Base-by-base conservation (phyloP, 2,113 vertebrate genomes). In the Salvelinus fontinalis region DNA sequence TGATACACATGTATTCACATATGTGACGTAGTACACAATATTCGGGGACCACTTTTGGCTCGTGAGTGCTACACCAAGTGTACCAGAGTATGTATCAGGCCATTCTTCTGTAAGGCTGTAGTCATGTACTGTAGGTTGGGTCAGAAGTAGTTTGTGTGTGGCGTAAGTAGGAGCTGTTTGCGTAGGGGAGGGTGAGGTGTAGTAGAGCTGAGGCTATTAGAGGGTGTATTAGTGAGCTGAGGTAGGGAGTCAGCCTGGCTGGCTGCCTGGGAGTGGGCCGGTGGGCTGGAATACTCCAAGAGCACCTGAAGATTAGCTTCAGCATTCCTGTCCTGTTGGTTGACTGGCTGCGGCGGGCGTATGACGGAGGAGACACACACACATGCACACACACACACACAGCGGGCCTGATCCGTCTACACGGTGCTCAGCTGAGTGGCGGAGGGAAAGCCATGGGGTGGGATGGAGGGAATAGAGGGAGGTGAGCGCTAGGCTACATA, bases 271-370 rank as follows among this genome's bases (percentile, higher is more conserved):
- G 51, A 16, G 51, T 18, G 34, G 67, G 57, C 57, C 79, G 83
- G 73, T 78, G 74, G 74, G 67, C 75, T 34, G 48, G 76, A 81
- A 85, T 84, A 64, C 51, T 83, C 72, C 83, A 82, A 79, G 79
- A 81, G 87, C 85, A 89, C 86, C 86, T 88, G 83, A 86, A 90
- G 86, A 89, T 90, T 90, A 89, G 79, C 83, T 75, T 75, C 54
- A 86, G 86, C 84, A 87, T 91, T 91, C 78, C 81, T 86, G 75
- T 22, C 44, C 6, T 39, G 57, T 64, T 57, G 29, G 62, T 60
- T 75, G 71, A 74, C 54, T 13, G 65, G 68, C 60, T 71, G 62
- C 24, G 29, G 59, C 18, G 20, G 34, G 31, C 54, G 34, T 26
- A 39, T 48, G 70, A 51, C 1, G 26, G 71, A 18, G 44, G 54